phyloP scores from a whole-genome alignment of 2,797 vertebrate species.

The Lacerta bilineata region DNA sequence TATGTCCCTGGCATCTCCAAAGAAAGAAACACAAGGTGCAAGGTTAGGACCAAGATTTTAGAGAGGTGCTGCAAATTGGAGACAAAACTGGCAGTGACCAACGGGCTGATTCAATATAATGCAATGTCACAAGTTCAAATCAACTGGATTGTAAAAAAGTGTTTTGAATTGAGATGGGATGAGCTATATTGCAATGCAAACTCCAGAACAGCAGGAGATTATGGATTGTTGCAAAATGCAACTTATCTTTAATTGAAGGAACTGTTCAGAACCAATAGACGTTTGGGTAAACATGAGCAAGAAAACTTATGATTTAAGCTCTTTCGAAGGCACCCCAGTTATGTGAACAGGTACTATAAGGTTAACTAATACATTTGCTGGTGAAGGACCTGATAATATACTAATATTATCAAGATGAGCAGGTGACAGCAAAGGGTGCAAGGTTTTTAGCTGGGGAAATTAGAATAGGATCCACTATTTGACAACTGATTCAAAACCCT shows the following conservation, averaged over 20 bases:
- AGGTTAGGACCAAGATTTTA: neutral
- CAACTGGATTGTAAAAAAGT: neutral
- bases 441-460: too few species aligned
- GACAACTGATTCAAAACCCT: too few species aligned
- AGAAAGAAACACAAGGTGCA: neutral
- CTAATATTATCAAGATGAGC: neutral
- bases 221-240: neutral
- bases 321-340: neutral
- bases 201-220: too few species aligned
- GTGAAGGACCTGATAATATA: neutral
- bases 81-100: too few species aligned
- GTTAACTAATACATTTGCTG: neutral
- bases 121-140: neutral
- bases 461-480: too few species aligned
- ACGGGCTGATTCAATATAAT: too few species aligned
- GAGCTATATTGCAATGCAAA: too few species aligned
- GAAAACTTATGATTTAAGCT: neutral
- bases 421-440: too few species aligned
- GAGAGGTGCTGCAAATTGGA: too few species aligned
- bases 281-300: neutral
- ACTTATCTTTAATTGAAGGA: neutral
- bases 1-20: neutral
- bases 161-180: neutral
- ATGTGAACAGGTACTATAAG: neutral
- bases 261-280: neutral